Conservation (phyloP, 2,113 vertebrate genomes). For the Parus major region DNA sequence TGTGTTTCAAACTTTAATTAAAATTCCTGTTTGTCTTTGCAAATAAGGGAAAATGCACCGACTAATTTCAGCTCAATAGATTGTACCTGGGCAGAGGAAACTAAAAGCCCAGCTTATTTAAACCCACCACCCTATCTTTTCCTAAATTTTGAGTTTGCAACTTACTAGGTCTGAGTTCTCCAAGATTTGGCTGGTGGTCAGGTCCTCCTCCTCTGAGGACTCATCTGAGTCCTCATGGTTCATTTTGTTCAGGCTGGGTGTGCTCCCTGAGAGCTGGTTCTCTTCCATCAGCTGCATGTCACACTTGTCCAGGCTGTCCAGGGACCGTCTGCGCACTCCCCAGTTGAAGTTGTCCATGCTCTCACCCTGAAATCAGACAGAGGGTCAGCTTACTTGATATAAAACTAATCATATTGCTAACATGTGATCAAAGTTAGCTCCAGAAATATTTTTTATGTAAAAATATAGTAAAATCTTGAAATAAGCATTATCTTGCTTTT, state of each 20-base stretch:
- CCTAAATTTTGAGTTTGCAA: background rate
- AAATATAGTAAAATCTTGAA: background rate
- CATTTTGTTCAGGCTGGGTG: slow-evolving; percentile 85
- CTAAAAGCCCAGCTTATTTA: background rate
- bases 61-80: background rate
- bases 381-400: background rate
- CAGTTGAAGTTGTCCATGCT: slow-evolving; percentile 97
- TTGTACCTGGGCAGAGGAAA: background rate
- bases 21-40: background rate
- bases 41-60: background rate
- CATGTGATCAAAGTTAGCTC: background rate
- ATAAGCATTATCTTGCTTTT: slow-evolving; percentile 1
- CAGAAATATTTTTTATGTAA: background rate
- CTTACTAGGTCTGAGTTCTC: slow-evolving; percentile 88
- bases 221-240: slow-evolving; percentile 89
- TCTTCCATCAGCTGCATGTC: slow-evolving; percentile 89
- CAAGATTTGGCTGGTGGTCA: slow-evolving; percentile 88
- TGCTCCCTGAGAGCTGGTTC: slow-evolving; percentile 86
- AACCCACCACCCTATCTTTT: background rate
- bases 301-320: slow-evolving; percentile 92
- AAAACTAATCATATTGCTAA: background rate
- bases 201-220: slow-evolving; percentile 92
- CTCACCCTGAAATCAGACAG: slow-evolving; percentile 84
- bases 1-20: background rate
- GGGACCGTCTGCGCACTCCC: slow-evolving; percentile 91